Conservation (phyloP, 2,797 vertebrate species). For the Amblyraja radiata region DNA sequence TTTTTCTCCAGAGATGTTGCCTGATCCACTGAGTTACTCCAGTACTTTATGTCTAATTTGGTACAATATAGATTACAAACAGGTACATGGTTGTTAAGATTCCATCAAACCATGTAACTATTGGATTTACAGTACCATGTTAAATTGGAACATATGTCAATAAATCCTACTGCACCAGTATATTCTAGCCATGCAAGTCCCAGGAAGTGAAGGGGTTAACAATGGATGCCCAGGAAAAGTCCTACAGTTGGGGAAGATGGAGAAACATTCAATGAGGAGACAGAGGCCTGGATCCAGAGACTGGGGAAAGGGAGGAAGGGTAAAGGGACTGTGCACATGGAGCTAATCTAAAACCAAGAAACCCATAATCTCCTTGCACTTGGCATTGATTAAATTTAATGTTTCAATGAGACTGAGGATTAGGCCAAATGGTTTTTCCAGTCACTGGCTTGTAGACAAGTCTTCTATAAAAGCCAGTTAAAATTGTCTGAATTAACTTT, state of each 20-base stretch:
- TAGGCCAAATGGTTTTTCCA: neutral
- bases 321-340: neutral
- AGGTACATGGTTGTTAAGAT: no score
- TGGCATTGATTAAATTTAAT: neutral
- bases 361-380: neutral
- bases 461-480: neutral
- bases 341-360: neutral
- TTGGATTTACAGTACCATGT: no score
- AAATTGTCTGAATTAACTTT: neutral
- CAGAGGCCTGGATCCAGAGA: neutral
- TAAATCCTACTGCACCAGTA: no score
- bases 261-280: neutral
- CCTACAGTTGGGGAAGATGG: neutral
- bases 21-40: no score
- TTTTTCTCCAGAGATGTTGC: no score
- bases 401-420: neutral
- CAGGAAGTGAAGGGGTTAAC: no score
- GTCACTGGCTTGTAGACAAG: neutral
- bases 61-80: no score
- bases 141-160: no score
- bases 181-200: no score
- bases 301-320: neutral
- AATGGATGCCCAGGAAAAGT: no score
- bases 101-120: no score
- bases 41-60: no score